These are phyloP conservation scores for Caenorhabditis japonica DNA, from an alignment of 2,888 invertebrate genomes.

Conservation along the genomic window DNA sequence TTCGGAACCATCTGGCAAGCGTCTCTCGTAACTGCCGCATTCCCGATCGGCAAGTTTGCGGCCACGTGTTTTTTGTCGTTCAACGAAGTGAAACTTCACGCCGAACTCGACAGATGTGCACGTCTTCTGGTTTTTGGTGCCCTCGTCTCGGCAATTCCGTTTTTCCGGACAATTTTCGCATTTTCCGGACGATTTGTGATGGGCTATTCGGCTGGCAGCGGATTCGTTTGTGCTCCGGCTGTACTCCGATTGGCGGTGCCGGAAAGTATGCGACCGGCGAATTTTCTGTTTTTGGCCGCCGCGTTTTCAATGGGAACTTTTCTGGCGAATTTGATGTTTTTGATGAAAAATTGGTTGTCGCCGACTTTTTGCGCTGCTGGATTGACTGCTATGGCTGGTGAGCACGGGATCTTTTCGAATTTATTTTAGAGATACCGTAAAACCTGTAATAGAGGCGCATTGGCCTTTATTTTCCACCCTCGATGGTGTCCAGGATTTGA, in stretches of 20 bases:
- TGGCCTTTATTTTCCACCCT: too few species aligned
- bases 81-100: conserved; percentile 36
- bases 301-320: conserved; percentile 58
- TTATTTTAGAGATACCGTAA: too few species aligned
- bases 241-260: conserved; percentile 54
- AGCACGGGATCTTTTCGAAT: too few species aligned
- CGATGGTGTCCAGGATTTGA: too few species aligned
- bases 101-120: conserved; percentile 46
- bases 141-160: conserved; percentile 41
- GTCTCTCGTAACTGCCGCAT: conserved; percentile 54
- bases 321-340: conserved; percentile 51
- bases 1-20: conserved; percentile 37
- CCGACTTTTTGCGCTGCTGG: conserved; percentile 15
- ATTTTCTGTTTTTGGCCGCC: conserved; percentile 57
- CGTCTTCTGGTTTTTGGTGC: conserved; percentile 52
- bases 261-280: conserved; percentile 38
- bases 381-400: conserved; percentile 16
- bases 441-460: too few species aligned
- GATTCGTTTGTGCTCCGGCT: conserved; percentile 65
- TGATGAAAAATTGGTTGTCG: conserved; percentile 19
- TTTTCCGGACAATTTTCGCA: conserved; percentile 33
- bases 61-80: conserved; percentile 54
- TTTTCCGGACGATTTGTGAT: conserved; percentile 59
- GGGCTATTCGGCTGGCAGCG: conserved; percentile 65
- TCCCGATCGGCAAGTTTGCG: conserved; percentile 60